Base-by-base conservation (phyloP, 2,797 vertebrate genomes). In the Melanotaenia maccullochi region DNA sequence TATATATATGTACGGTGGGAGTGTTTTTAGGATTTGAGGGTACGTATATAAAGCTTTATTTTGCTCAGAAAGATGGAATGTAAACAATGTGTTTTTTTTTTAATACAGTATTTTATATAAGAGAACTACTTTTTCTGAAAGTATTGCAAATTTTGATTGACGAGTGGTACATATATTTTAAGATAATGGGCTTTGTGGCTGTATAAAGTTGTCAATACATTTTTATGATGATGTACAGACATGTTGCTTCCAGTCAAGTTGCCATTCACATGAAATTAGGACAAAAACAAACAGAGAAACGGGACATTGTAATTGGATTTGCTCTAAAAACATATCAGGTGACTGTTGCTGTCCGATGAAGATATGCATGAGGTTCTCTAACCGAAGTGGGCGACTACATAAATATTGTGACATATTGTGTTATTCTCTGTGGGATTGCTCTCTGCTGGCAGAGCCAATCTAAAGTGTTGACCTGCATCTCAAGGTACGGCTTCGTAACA, bases 391-490 rank as follows among this genome's bases (percentile, higher is more conserved):
- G 78, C 83, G 85, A 87, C 84, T 79, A 86, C 88, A 87, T 89
- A 92, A 92, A 91, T 92, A 90, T 92, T 92, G 90, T 93, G 91
- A 93, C 80, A 89, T 91, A 87, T 93, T 92, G 93, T 94, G 93
- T 95, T 95, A 95, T 94, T 94, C 93, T 91, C 94, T 95, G 93
- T 93, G 93, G 94, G 95, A 94, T 95, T 95, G 94, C 94, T 94
- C 95, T 98, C 98, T 99, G 97, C 98, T 92, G 97, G 98, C 97
- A 95, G 97, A 97, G 94, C 93, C 94, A 93, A 93, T 96, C 95
- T 72, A 85, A 84, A 51, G 87, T 91, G 89, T 90, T 92, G 73
- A 93, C 96, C 94, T 95, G 94, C 96, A 96, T 97, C 97, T 97
- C 94, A 96, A 96, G 96, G 95, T 97, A 97, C 96, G 95, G 95